Percentiles rank a stretch among this genome's conserved stretches.
phyloP scores from a whole-genome alignment of 2,113 vertebrate species.

The Corythornis madagascariensis region DNA sequence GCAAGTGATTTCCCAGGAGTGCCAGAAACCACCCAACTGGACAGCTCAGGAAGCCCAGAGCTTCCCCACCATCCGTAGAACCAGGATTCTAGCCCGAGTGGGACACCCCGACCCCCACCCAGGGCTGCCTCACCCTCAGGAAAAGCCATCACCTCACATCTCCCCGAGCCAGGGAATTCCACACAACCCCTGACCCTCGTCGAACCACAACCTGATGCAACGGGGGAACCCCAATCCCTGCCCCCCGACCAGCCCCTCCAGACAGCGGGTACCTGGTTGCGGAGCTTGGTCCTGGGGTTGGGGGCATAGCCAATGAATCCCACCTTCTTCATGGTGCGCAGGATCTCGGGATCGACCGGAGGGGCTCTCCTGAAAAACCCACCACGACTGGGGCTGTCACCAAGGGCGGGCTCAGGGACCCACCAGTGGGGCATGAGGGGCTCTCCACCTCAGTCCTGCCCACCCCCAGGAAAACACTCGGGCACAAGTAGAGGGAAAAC shows the following conservation, averaged over 20 bases:
- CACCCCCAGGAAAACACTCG: not conserved
- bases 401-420: not conserved
- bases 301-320: slow-evolving; percentile 97
- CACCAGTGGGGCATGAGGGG: not conserved
- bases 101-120: not conserved
- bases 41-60: not conserved
- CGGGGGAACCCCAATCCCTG: too few relatives aligned
- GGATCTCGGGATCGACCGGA: slow-evolving; percentile 91
- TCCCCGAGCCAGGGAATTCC: not conserved
- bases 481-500: not conserved
- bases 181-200: not conserved
- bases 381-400: accelerated
- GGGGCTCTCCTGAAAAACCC: slow-evolving; percentile 85
- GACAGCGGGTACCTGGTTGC: slow-evolving; percentile 82
- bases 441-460: not conserved
- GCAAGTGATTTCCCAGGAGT: slow-evolving; percentile 49
- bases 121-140: not conserved
- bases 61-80: not conserved
- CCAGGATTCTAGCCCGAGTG: not conserved
- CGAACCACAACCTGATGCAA: accelerated
- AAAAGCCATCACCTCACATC: not conserved
- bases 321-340: slow-evolving; percentile 97
- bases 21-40: not conserved
- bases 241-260: accelerated
- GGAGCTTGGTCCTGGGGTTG: slow-evolving; percentile 91